phyloP scores from a whole-genome alignment of 2,888 invertebrate species.

The Dorcus hopei region DNA sequence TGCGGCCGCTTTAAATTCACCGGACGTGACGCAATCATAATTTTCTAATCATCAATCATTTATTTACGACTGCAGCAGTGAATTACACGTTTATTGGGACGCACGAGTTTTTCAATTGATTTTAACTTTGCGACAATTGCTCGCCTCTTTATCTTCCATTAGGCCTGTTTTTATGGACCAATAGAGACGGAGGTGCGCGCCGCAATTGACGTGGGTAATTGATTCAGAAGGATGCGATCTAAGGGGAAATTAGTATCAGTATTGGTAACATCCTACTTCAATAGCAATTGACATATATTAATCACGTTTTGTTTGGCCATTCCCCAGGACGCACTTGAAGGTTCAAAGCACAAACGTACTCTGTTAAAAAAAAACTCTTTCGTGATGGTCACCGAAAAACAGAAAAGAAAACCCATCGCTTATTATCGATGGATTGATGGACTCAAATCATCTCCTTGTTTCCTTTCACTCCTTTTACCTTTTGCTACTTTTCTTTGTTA shows the following conservation, averaged over 20 bases:
- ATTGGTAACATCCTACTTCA: conserved; percentile 37
- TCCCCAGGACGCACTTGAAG: too few relatives aligned
- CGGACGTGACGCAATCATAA: conserved; percentile 50
- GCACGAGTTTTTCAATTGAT: conserved; percentile 16
- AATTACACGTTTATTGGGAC: conserved; percentile 35
- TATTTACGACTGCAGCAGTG: conserved; percentile 48
- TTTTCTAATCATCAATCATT: conserved; percentile 52
- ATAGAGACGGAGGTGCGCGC: conserved; percentile 5
- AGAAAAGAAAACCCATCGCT: too few relatives aligned
- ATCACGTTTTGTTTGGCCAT: not conserved
- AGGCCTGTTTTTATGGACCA: conserved; percentile 1
- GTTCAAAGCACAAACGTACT: too few relatives aligned
- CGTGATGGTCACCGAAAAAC: too few relatives aligned
- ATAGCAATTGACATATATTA: conserved; percentile 31
- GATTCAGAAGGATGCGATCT: conserved; percentile 26
- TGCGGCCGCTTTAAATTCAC: conserved; percentile 21
- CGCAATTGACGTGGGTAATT: conserved; percentile 14
- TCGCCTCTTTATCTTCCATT: conserved; percentile 8
- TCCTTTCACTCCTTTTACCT: too few relatives aligned
- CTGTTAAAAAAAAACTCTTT: too few relatives aligned
- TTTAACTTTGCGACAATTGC: conserved; percentile 7
- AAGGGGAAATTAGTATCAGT: conserved; percentile 29
- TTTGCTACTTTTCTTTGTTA: too few relatives aligned
- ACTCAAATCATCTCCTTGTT: too few relatives aligned
- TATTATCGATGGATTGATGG: too few relatives aligned